A percentile compares a stretch with the other conserved stretches of the same genome.
Evolutionary conservation across 1,140 invertebrate genomes (phyloP).

Genomic region (Globodera ellingtonae): DNA sequence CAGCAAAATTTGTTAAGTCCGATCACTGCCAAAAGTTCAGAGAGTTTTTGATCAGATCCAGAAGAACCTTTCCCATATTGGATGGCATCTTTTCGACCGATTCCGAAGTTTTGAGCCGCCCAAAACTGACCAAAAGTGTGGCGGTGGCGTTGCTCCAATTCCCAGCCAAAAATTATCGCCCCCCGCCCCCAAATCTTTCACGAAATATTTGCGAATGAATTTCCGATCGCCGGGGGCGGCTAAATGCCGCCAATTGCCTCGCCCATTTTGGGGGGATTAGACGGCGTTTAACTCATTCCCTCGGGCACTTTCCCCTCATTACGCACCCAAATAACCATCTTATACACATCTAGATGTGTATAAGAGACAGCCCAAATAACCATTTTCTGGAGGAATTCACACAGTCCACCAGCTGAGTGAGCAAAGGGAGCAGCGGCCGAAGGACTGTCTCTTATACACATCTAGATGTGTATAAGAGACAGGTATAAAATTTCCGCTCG

Average conservation of each 20-base stretch:
- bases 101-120: not conserved
- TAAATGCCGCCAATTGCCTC: not conserved
- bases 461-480: no score
- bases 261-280: not conserved
- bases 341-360: no score
- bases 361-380: not conserved
- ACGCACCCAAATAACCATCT: not conserved
- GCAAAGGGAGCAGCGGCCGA: not conserved
- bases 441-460: no score
- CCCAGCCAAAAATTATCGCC: not conserved
- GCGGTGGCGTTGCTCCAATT: not conserved
- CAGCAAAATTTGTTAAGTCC: no score
- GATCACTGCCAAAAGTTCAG: no score
- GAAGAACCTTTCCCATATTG: no score
- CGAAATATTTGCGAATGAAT: not conserved
- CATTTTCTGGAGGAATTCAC: not conserved
- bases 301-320: slow-evolving; percentile 1
- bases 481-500: not conserved
- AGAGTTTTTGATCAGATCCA: no score
- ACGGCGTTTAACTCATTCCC: not conserved
- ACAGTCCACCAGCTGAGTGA: not conserved
- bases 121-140: not conserved
- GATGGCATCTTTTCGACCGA: no score
- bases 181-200: not conserved
- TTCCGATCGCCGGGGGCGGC: not conserved